phyloP scores from a whole-genome alignment of 2,113 vertebrate genomes.

The Nothocercus julius region DNA sequence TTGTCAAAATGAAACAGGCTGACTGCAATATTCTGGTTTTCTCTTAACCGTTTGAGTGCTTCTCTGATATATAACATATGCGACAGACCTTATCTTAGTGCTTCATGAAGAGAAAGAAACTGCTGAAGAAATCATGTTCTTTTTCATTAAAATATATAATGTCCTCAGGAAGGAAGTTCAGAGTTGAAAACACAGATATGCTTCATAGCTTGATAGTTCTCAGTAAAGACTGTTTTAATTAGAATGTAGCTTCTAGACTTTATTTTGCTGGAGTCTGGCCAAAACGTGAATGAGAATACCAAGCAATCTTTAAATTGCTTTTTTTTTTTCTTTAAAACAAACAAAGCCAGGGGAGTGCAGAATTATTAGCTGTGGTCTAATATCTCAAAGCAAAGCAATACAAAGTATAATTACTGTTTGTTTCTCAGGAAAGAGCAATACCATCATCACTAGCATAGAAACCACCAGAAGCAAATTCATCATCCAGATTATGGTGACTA shows the following conservation, averaged over 20 bases:
- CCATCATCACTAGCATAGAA: neutral
- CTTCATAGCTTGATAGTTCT: constrained; percentile 7
- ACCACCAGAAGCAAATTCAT: neutral
- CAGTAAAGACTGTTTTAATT: constrained; percentile 43
- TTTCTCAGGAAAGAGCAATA: neutral
- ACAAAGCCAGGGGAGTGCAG: constrained; percentile 17
- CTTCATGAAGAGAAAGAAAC: constrained; percentile 5
- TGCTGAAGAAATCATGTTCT: constrained; percentile 39
- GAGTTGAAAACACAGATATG: constrained; percentile 50
- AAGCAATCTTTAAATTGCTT: neutral
- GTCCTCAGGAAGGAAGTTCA: constrained; percentile 57
- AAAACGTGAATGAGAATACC: neutral
- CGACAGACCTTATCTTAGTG: constrained; percentile 39
- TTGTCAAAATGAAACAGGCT: constrained; percentile 24
- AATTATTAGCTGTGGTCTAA: constrained; percentile 50
- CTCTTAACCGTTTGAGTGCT: constrained; percentile 54
- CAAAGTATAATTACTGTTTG: neutral
- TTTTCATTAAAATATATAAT: constrained; percentile 44
- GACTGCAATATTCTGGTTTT: constrained; percentile 44
- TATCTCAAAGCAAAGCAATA: constrained; percentile 46
- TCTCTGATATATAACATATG: constrained; percentile 59
- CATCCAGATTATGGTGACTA: neutral
- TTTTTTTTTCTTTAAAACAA: constrained; percentile 50
- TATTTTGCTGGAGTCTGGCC: constrained; percentile 44
- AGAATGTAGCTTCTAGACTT: constrained; percentile 25